These are phyloP conservation scores for Tympanoctomys barrerae DNA, from an alignment of 2,797 vertebrate genomes.

Conservation along the genomic window DNA sequence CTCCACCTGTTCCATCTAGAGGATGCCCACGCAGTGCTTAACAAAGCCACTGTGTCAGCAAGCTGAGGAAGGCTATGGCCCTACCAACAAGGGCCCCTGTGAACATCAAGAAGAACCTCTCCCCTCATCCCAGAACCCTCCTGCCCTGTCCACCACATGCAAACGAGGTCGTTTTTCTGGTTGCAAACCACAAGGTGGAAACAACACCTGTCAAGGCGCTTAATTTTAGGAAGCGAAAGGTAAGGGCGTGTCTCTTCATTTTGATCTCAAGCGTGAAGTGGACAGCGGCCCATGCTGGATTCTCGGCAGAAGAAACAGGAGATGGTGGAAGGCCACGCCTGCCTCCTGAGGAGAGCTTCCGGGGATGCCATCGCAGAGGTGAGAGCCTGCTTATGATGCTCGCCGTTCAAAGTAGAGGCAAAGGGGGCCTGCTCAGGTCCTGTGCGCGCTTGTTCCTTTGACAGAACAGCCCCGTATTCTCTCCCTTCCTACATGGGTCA, in stretches of 20 bases:
- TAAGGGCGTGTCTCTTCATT: slow-evolving; percentile 45
- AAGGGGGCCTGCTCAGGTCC: background rate
- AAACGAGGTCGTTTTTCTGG: background rate
- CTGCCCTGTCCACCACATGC: background rate
- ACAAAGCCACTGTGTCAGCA: background rate
- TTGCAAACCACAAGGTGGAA: slow-evolving; percentile 64
- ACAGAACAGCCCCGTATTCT: background rate
- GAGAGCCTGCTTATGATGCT: rapidly evolving
- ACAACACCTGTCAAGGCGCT: slow-evolving; percentile 57
- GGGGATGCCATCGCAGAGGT: rapidly evolving
- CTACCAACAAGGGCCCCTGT: background rate
- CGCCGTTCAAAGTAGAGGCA: background rate
- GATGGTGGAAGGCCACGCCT: background rate
- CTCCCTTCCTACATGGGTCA: background rate
- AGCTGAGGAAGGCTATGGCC: background rate
- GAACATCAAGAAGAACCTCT: background rate
- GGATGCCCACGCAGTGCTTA: background rate
- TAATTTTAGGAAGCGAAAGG: background rate
- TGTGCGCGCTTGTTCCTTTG: rapidly evolving
- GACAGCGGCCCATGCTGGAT: background rate
- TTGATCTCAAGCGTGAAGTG: background rate
- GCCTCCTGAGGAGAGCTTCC: background rate
- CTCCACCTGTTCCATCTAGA: background rate
- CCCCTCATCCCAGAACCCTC: background rate
- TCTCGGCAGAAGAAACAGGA: slow-evolving; percentile 11